Percentiles rank a stretch among this genome's conserved stretches.
phyloP scores from a whole-genome alignment of 2,113 vertebrate genomes.

The Chloropsis hardwickii region DNA sequence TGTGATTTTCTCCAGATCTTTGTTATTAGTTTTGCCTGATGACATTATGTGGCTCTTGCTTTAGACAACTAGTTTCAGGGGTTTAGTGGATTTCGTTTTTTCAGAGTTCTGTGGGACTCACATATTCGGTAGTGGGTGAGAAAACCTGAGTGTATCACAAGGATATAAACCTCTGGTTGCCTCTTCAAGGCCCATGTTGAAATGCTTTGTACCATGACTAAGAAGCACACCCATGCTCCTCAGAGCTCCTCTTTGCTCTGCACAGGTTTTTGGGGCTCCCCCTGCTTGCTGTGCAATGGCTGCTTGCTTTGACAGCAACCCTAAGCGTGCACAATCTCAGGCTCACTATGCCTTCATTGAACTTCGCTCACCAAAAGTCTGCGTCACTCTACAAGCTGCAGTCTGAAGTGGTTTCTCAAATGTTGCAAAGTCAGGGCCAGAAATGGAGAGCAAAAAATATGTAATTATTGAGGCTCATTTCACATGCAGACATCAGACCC shows the following conservation, averaged over 20 bases:
- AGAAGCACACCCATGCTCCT: not conserved
- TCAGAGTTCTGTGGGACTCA: not conserved
- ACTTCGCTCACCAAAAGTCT: not conserved
- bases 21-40: not conserved
- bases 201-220: not conserved
- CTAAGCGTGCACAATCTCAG: not conserved
- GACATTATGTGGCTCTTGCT: not conserved
- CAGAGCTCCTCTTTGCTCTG: not conserved
- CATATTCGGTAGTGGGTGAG: not conserved
- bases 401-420: not conserved
- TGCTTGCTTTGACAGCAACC: not conserved
- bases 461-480: not conserved
- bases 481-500: not conserved
- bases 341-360: accelerated
- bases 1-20: not conserved
- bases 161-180: not conserved
- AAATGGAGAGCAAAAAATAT: not conserved
- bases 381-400: not conserved
- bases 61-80: not conserved
- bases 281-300: accelerated
- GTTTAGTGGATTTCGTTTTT: not conserved
- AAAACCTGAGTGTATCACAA: not conserved
- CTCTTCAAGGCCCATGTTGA: not conserved
- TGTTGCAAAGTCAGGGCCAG: not conserved
- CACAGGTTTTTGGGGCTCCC: not conserved